Percentiles rank a stretch among this genome's conserved stretches.
Conservation (phyloP, 2,113 vertebrate species). For the Pionites leucogaster region DNA sequence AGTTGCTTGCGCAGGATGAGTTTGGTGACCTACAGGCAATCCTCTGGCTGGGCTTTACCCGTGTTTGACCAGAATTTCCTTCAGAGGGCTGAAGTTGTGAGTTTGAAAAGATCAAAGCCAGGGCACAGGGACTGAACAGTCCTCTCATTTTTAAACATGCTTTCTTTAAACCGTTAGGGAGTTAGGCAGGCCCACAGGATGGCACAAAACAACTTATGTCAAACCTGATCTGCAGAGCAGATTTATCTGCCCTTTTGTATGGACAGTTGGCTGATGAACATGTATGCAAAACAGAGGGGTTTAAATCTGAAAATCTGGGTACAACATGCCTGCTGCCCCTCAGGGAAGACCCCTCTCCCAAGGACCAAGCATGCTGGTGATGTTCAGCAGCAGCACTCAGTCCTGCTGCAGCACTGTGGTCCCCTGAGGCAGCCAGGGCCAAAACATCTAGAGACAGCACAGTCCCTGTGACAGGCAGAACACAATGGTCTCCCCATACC, state of each 20-base stretch:
- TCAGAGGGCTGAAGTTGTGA: neutral
- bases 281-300: neutral
- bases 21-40: neutral
- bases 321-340: accelerated
- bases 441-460: accelerated
- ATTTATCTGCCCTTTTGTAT: neutral
- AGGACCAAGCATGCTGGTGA: accelerated
- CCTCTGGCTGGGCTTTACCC: neutral
- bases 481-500: accelerated
- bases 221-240: neutral
- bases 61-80: neutral
- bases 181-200: neutral
- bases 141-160: neutral
- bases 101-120: neutral
- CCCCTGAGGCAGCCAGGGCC: accelerated
- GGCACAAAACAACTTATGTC: accelerated
- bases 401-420: accelerated
- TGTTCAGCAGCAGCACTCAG: neutral
- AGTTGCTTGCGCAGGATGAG: accelerated
- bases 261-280: neutral
- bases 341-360: neutral
- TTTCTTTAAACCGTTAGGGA: neutral
- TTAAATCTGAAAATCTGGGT: neutral
- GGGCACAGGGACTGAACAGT: neutral
- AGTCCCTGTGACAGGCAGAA: neutral